These are phyloP conservation scores for Pristionchus fissidentatus DNA, from an alignment of 2,888 invertebrate species.

Conservation along the genomic window DNA sequence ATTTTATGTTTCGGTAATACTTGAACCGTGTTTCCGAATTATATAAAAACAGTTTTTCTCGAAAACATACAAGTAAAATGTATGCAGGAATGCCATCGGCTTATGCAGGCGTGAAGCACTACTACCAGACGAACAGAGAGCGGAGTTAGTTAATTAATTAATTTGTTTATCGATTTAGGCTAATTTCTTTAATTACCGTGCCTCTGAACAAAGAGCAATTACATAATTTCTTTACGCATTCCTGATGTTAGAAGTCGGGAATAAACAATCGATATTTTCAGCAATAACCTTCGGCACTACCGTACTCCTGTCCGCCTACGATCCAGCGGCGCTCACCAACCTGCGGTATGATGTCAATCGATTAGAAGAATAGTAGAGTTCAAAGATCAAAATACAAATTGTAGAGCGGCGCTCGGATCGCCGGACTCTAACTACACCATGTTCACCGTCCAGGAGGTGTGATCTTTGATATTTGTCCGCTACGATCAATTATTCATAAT, in stretches of 20 bases:
- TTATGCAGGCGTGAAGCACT: conserved; percentile 66
- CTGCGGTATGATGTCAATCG: neutral
- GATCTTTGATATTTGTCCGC: neutral
- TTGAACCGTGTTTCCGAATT: neutral
- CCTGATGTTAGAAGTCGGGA: too few species aligned
- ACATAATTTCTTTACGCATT: neutral
- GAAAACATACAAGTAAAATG: too few species aligned
- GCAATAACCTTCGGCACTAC: conserved; percentile 68
- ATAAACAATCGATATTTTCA: conserved; percentile 55
- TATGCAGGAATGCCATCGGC: conserved; percentile 62
- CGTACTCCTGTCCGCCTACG: conserved; percentile 53
- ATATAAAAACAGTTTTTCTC: neutral
- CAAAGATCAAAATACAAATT: too few species aligned
- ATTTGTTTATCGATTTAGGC: neutral
- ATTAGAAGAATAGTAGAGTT: too few species aligned
- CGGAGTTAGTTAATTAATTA: conserved; percentile 50
- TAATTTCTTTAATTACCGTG: neutral
- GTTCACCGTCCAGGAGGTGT: conserved; percentile 45
- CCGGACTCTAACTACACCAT: conserved; percentile 49
- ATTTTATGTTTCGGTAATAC: neutral
- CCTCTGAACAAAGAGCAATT: neutral
- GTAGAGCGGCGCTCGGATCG: neutral
- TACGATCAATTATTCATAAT: too few species aligned
- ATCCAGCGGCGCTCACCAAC: conserved; percentile 6
- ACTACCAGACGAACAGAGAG: conserved; percentile 70